Evolutionary conservation across 37 sponge, comb jelly and placozoan species (phyloP).

Genomic region (Cliona cf. orientalis): DNA sequence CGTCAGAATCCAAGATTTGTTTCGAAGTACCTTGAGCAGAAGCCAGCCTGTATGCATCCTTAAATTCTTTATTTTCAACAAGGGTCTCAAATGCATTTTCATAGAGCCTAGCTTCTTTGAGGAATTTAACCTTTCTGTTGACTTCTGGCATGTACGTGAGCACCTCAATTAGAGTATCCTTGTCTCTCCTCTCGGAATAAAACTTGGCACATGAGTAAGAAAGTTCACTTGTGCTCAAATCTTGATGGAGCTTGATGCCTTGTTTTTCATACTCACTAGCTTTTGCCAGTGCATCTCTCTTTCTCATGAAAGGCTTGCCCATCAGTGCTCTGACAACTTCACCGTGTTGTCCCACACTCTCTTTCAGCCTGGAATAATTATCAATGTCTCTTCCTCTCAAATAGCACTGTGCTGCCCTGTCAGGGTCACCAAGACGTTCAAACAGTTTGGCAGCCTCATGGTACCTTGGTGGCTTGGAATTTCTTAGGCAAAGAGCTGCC

Average conservation of each 20-base stretch:
- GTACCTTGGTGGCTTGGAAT: slow-evolving; percentile 40
- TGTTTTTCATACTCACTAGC: slow-evolving; percentile 21
- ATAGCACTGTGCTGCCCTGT: slow-evolving; percentile 49
- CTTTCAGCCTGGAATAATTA: slow-evolving; percentile 39
- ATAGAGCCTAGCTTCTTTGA: slow-evolving; percentile 45
- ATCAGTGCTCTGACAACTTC: slow-evolving; percentile 18
- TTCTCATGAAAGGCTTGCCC: slow-evolving; percentile 15
- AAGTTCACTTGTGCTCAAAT: slow-evolving; percentile 22
- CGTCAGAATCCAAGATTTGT: no score
- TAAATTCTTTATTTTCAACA: slow-evolving; percentile 8
- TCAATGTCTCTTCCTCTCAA: slow-evolving; percentile 38
- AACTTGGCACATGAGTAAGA: slow-evolving; percentile 56
- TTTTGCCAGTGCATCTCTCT: slow-evolving; percentile 48
- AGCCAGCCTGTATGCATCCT: slow-evolving; percentile 22
- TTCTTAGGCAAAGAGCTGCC: slow-evolving; percentile 71
- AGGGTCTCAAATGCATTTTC: slow-evolving; percentile 26
- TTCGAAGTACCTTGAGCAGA: slow-evolving; percentile 3
- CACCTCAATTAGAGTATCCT: slow-evolving; percentile 23
- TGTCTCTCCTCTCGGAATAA: slow-evolving; percentile 43
- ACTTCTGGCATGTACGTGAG: slow-evolving; percentile 50
- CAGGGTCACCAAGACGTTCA: slow-evolving; percentile 60
- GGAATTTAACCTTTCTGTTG: slow-evolving; percentile 15
- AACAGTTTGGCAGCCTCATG: slow-evolving; percentile 55
- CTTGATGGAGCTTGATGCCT: slow-evolving; percentile 3
- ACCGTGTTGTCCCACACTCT: slow-evolving; percentile 16